phyloP scores from a whole-genome alignment of 2,888 invertebrate species.

The Rutpela maculata region DNA sequence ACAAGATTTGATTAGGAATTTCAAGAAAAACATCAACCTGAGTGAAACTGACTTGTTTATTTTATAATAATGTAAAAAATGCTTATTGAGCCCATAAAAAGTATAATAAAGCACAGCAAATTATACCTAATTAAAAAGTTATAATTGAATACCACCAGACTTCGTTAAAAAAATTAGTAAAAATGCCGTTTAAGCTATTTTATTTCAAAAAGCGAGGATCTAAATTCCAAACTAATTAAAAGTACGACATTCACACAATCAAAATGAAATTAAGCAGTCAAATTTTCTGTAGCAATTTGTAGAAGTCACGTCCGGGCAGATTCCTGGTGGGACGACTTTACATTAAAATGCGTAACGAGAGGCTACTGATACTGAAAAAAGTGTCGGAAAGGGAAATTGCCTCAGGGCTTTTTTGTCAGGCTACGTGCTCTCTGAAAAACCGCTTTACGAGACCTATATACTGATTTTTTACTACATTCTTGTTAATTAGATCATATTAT shows the following conservation, averaged over 20 bases:
- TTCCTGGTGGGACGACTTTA: constrained; percentile 54
- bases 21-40: neutral
- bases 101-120: neutral
- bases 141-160: constrained; percentile 35
- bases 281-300: constrained; percentile 65
- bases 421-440: constrained; percentile 30
- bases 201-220: constrained; percentile 41
- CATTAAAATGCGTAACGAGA: constrained; percentile 66
- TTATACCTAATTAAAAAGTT: constrained; percentile 38
- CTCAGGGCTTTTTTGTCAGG: constrained; percentile 43
- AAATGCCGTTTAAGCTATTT: constrained; percentile 33
- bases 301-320: constrained; percentile 62
- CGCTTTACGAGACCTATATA: constrained; percentile 37
- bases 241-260: constrained; percentile 65
- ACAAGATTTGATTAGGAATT: neutral
- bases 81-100: constrained; percentile 5
- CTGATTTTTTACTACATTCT: constrained; percentile 37
- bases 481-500: constrained; percentile 44
- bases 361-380: constrained; percentile 64
- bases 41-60: neutral
- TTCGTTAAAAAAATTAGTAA: constrained; percentile 20
- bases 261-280: constrained; percentile 66
- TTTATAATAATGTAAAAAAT: neutral
- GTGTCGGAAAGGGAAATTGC: constrained; percentile 62
- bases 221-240: constrained; percentile 63